phyloP scores from a whole-genome alignment of 2,113 vertebrate genomes.

The Cyprinodon variegatus region DNA sequence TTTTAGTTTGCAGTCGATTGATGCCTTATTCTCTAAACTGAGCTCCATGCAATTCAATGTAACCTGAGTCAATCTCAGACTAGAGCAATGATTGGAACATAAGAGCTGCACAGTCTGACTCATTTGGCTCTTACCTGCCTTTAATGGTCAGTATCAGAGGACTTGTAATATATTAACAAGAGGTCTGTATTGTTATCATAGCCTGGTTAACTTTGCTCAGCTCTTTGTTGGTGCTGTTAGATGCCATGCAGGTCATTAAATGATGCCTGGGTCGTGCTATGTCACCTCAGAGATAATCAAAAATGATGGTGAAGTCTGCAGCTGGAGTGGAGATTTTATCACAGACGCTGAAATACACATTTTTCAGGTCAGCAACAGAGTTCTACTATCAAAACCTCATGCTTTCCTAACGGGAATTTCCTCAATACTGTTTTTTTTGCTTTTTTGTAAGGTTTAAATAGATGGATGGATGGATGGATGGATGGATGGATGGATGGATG shows the following conservation, averaged over 20 bases:
- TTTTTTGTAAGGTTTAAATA: not conserved
- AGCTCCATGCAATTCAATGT: conserved; percentile 22
- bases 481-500: too few species aligned
- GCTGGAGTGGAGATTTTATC: conserved; percentile 23
- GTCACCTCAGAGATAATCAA: conserved; percentile 41
- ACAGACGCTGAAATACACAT: not conserved
- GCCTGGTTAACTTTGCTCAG: not conserved
- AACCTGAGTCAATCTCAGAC: conserved; percentile 36
- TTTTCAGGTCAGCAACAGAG: not conserved
- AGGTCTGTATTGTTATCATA: conserved; percentile 1
- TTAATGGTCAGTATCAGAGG: conserved; percentile 30
- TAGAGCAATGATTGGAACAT: conserved; percentile 13
- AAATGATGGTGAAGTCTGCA: conserved; percentile 39
- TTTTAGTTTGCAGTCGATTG: not conserved
- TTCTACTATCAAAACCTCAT: not conserved
- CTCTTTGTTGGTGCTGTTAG: conserved; percentile 16
- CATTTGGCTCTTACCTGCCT: conserved; percentile 12
- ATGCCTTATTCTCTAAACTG: conserved; percentile 23
- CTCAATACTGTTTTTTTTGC: not conserved
- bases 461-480: not conserved
- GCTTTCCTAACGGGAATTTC: not conserved
- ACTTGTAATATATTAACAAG: conserved; percentile 18
- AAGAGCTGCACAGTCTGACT: not conserved
- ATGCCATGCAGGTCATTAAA: conserved; percentile 16
- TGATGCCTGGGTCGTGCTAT: conserved; percentile 36